Evolutionary conservation across 2,888 invertebrate genomes (phyloP), one percentile per base, ranked within the genome.

Genomic region (Laothoe populi): DNA sequence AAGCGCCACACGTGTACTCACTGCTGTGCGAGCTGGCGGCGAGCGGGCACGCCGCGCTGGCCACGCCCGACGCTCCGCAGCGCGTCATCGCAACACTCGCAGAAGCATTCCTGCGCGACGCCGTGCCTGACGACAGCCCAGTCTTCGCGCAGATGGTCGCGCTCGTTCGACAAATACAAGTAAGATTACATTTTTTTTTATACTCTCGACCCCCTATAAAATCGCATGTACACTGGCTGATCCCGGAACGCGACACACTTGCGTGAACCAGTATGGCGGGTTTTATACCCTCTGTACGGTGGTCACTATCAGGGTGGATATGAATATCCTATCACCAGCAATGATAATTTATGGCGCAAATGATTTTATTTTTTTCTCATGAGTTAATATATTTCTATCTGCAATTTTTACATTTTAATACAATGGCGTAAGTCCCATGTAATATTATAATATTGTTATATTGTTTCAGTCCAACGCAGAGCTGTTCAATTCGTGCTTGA

Each of bases 1-100:
- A 99, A 91, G 97, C 99, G 58, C 97, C 97, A 24, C 97, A 98
- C 83, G 97, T 99, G 67, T 99, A 99, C 87, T 97, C 96, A 63
- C 97, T 99, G 87, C 93, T 99, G 70, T 99, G 99, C 92, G 99
- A 99, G 93, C 94, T 99, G 72, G 96, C 99, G 68, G 98, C 98
- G 87, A 94, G 95, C 74, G 98, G 98, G 81, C 97, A 99, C 92
- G 96, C 97, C 21, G 93, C 96, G 63, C 95, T 99, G 66, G 95
- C 95, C 64, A 96, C 98, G 81, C 97, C 98, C 78, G 94, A 95
- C 74, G 99, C 99, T 87, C 94, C 99, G 78, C 98, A 98, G 65
- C 95, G 95, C 68, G 95, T 99, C 69, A 94, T 99, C 72, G 95
- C 95, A 70, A 96, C 98, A 76, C 96, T 99, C 70, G 97, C 98